Evolutionary conservation across 2,888 invertebrate species (phyloP).

Genomic region (Lottia scabra): DNA sequence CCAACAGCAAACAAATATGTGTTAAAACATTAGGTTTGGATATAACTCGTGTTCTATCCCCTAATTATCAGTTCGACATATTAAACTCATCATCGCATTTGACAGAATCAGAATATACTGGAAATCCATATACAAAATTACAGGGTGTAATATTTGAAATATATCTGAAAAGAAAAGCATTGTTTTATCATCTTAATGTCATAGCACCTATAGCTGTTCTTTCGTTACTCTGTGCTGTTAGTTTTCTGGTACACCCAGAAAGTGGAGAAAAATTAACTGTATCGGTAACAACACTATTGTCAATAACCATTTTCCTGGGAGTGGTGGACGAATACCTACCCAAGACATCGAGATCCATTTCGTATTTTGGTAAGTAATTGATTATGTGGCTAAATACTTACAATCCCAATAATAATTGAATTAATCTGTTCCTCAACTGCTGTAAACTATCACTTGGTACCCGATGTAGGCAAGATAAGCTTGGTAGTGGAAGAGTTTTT

Average conservation of each 20-base stretch:
- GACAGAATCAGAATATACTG: background rate
- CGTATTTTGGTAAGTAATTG: constrained; percentile 11
- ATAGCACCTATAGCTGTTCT: background rate
- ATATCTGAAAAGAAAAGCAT: background rate
- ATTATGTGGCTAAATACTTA: background rate
- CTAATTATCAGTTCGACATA: background rate
- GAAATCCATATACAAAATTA: background rate
- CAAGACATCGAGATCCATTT: constrained; percentile 10
- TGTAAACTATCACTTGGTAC: background rate
- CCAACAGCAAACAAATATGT: background rate
- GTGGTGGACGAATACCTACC: constrained; percentile 11
- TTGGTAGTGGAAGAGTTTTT: too few relatives aligned
- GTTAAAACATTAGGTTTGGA: background rate
- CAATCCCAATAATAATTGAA: background rate
- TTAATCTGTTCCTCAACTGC: background rate
- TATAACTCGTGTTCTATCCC: background rate
- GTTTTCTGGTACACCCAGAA: constrained; percentile 15
- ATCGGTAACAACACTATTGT: constrained; percentile 9
- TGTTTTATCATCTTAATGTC: background rate
- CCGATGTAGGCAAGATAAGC: too few relatives aligned
- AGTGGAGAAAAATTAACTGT: constrained; percentile 19
- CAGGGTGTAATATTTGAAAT: background rate
- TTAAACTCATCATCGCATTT: background rate
- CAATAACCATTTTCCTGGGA: constrained; percentile 8
- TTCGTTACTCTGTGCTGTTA: constrained; percentile 8